Evolutionary conservation across 2,113 vertebrate genomes (phyloP).

Genomic region (Strigops habroptila): DNA sequence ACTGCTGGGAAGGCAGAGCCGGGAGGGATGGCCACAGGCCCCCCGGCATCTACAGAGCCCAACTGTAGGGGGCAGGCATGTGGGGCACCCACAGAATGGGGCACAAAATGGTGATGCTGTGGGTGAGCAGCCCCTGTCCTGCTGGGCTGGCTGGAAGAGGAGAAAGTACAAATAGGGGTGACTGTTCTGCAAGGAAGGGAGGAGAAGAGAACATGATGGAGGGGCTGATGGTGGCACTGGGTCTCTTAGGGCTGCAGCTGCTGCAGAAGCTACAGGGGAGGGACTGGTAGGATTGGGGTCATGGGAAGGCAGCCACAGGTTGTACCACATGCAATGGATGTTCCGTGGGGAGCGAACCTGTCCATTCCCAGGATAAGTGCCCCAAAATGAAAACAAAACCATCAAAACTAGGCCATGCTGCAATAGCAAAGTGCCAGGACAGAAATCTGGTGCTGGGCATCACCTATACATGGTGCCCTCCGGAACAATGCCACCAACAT

Average conservation of each 20-base stretch:
- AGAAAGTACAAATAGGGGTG: neutral
- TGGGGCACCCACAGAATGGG: neutral
- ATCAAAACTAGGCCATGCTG: fast-evolving
- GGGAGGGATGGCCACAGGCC: neutral
- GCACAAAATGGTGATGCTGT: neutral
- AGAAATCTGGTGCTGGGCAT: neutral
- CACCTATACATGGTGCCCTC: neutral
- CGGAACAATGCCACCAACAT: neutral
- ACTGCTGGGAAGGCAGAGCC: neutral
- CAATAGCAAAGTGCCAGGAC: neutral
- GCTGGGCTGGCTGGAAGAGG: neutral
- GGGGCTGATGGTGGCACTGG: neutral
- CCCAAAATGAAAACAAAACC: neutral
- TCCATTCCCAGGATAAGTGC: neutral
- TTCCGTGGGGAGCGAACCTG: neutral
- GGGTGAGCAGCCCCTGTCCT: neutral
- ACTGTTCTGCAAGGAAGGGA: neutral
- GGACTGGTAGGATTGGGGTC: neutral
- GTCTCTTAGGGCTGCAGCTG: neutral
- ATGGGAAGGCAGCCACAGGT: neutral
- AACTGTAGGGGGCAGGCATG: fast-evolving
- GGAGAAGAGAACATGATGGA: neutral
- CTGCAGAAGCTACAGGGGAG: neutral
- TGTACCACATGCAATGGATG: neutral
- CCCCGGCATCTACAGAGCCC: neutral